These are phyloP conservation scores for Cephalopterus ornatus DNA, from an alignment of 2,113 vertebrate species.

Conservation along the genomic window DNA sequence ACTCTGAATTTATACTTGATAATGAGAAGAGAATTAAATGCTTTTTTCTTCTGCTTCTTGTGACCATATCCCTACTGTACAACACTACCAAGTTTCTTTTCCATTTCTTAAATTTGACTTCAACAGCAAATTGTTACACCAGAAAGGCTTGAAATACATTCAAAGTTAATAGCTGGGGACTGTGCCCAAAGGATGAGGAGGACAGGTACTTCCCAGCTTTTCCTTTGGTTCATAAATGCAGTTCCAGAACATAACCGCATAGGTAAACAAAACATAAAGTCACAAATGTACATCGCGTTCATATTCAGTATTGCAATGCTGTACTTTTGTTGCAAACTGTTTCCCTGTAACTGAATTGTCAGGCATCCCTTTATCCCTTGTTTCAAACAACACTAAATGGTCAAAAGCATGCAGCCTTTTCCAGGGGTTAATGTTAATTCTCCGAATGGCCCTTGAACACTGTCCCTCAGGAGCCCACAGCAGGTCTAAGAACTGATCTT, in stretches of 20 bases:
- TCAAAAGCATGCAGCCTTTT: background rate
- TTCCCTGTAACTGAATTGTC: background rate
- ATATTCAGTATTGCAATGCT: background rate
- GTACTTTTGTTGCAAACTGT: background rate
- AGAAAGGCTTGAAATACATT: background rate
- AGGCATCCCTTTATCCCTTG: background rate
- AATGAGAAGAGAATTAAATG: background rate
- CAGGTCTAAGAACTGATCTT: background rate
- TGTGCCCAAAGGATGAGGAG: background rate
- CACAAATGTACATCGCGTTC: fast-evolving
- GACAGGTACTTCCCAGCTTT: background rate
- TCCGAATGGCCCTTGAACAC: background rate
- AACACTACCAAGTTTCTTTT: background rate
- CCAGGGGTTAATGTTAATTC: background rate
- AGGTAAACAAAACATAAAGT: background rate
- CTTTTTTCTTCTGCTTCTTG: background rate
- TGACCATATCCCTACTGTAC: background rate
- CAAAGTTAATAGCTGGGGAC: background rate
- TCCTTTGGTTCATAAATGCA: background rate
- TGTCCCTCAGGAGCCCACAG: background rate
- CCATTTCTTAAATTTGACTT: background rate
- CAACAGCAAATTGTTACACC: background rate
- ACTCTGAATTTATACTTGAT: background rate
- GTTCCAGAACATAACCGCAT: background rate
- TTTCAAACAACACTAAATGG: background rate